Base-by-base conservation (phyloP, 2,888 invertebrate genomes). In the Pocota personata region DNA sequence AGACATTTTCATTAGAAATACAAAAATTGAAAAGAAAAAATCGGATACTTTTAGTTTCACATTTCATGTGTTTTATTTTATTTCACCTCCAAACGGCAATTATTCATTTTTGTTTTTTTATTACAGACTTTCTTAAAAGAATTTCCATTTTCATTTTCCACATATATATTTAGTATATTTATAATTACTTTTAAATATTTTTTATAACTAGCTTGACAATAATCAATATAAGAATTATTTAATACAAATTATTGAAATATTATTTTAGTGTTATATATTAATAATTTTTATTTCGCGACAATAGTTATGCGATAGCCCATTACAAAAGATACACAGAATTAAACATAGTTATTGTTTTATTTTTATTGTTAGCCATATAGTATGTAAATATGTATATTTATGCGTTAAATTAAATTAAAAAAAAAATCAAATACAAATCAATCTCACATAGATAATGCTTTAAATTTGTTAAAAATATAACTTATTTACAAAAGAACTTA, bases 271-370 rank as follows among this genome's bases (percentile, higher is more conserved):
- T 67, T 37, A 14, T 40, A 14, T 37, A 60, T 27, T 46, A 40
- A 19, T 77, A 5, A 48, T 69, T 43, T 69, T 60, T 52, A 66
- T 78, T 72, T 78, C 60, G 60, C 60, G 67, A 78, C 66, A 79
- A 48, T 79, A 79, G 66, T 80, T 67, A 79, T 73, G 67, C 67
- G 67, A 73, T 71, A 83, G 73, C 46, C 79, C 32, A 83, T 73
- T 79, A 79, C 43, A 83, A 76, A 83, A 83, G 78, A 78, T 78
- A 78, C 78, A 83, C 72, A 60, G 62, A 83, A 46, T 78, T 83
- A 72, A 66, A 62, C 62, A 21, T 79, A 83, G 72, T 82, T 82
- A 82, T 82, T 84, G 79, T 83, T 79, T 78, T 66, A 55, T 32
- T 82, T 60, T 21, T 40, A 30, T 67, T 83, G 73, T 79, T 79